Evolutionary conservation across 2,113 vertebrate species (phyloP), one percentile per base, ranked within the genome.

Genomic region (Scolopax mira): DNA sequence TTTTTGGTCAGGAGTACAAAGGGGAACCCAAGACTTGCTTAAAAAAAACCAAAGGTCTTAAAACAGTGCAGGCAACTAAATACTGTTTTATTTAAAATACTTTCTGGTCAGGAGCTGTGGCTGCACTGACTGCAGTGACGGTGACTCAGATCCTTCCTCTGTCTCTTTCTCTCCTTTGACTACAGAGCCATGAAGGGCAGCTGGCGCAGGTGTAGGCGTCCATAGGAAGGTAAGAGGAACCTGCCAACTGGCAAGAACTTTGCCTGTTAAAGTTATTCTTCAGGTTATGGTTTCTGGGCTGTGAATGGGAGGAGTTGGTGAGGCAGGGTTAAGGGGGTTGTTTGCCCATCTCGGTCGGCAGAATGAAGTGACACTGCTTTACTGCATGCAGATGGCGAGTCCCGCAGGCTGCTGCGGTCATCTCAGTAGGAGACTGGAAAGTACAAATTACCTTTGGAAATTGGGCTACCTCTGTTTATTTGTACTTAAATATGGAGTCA

Each of bases 361-460:
- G 60, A 62, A 64, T 28, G 60, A 79, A 89, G 42, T 51, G 54
- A 70, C 60, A 35, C 67, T 72, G 72, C 49, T 27, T 70, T 82
- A 30, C n/a, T 69, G 66, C 71, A 31, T 88, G 88, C 85, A 89
- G 85, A 55, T 85, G 85, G 79, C 0, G 3, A 79, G 73, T 93
- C 73, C 89, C 84, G 73, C 80, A 79, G 87, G 67, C 89, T 87
- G 57, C 67, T 87, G 55, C 69, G 42, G 28, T 62, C n/a, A 57
- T 73, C 71, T 62, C 85, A 30, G 73, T 13, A 41, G 89, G 91
- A 71, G 70, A 54, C 78, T 80, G 74, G 89, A 60, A 92, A 69
- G 84, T 84, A 87, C 86, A 89, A 92, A 93, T 89, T 74, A 61
- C 78, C 51, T 92, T 92, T 89, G 70, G 77, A 97, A 89, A 90